phyloP scores from a whole-genome alignment of 1,140 invertebrate genomes.

The Chrysomallon squamiferum region DNA sequence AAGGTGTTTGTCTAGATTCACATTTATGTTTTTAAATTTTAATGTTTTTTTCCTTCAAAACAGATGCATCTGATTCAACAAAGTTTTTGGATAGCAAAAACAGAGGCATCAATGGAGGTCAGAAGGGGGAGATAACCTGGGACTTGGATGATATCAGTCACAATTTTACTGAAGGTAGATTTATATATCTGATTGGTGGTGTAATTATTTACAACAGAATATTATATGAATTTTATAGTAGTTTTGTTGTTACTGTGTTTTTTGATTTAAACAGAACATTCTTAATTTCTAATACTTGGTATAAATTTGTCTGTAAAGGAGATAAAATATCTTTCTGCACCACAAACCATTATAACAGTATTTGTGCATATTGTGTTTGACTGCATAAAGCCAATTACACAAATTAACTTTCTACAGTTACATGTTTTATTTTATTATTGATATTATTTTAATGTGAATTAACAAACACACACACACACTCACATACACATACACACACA shows the following conservation, averaged over 20 bases:
- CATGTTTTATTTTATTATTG: too few species aligned
- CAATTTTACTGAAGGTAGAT: slow-evolving; percentile 54
- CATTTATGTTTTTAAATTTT: too few species aligned
- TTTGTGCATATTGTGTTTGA: too few species aligned
- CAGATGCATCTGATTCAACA: slow-evolving; percentile 40
- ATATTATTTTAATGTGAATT: too few species aligned
- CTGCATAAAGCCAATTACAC: too few species aligned
- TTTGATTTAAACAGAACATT: slow-evolving; percentile 1
- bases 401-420: too few species aligned
- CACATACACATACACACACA: too few species aligned
- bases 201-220: neutral
- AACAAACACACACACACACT: too few species aligned
- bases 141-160: slow-evolving; percentile 49
- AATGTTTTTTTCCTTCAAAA: neutral
- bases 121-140: slow-evolving; percentile 62
- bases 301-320: too few species aligned
- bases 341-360: too few species aligned
- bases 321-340: too few species aligned
- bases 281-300: slow-evolving; percentile 4
- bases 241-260: neutral
- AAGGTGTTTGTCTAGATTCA: too few species aligned
- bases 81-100: slow-evolving; percentile 64
- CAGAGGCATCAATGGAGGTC: slow-evolving; percentile 58
- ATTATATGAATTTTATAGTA: neutral
- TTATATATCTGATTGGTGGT: neutral